These are phyloP conservation scores for Tetraneura akinire DNA, from an alignment of 1,140 invertebrate species.

Conservation along the genomic window DNA sequence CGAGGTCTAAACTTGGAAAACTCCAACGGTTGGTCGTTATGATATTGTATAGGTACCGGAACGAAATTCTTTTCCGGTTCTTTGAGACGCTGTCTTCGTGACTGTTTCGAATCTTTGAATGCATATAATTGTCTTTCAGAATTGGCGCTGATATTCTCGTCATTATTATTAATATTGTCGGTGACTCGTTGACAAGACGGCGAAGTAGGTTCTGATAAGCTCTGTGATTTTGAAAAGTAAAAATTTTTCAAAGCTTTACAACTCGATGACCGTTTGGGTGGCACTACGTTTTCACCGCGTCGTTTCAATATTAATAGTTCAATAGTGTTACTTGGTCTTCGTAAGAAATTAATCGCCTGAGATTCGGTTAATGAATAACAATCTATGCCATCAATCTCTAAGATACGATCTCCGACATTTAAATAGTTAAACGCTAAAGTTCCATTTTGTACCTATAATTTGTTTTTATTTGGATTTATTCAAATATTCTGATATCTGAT, in stretches of 20 bases:
- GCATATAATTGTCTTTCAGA: not conserved
- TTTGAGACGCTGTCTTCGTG: not conserved
- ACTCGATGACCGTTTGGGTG: slow-evolving; percentile 41
- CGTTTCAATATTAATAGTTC: slow-evolving; percentile 52
- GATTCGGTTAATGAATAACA: slow-evolving; percentile 29
- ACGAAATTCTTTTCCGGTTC: not conserved
- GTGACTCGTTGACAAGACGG: not conserved
- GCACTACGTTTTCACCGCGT: slow-evolving; percentile 29
- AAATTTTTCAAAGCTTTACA: slow-evolving; percentile 40
- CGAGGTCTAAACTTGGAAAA: slow-evolving; percentile 39
- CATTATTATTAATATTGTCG: slow-evolving; percentile 13
- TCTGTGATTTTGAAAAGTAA: not conserved
- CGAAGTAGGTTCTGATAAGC: not conserved
- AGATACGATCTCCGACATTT: slow-evolving; percentile 51
- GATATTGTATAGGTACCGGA: not conserved
- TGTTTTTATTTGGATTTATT: not conserved
- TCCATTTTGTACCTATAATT: slow-evolving; percentile 51
- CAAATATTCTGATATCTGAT: not conserved
- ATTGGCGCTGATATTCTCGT: not conserved
- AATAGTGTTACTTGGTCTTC: slow-evolving; percentile 47
- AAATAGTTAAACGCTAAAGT: slow-evolving; percentile 53
- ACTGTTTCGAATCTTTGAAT: not conserved
- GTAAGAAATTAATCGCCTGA: slow-evolving; percentile 46
- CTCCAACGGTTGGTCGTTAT: not conserved
- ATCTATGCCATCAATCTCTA: slow-evolving; percentile 53